Conservation (phyloP, 92 coral and sea anemone species). For the Diadumene lineata region DNA sequence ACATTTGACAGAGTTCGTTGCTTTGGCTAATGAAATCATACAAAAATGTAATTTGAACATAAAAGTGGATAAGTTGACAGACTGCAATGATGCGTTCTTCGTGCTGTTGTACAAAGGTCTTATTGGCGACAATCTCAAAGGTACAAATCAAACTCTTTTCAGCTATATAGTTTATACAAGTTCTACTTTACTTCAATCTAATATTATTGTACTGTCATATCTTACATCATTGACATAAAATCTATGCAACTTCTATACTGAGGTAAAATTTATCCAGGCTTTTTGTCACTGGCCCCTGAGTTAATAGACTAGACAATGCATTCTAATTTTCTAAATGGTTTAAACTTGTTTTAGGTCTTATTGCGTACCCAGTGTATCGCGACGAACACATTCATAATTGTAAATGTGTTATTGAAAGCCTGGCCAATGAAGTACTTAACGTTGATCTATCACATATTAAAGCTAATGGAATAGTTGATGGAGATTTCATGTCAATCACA, state of each 20-base stretch:
- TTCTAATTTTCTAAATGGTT: no score
- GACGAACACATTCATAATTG: constrained; percentile 71
- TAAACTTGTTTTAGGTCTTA: constrained; percentile 49
- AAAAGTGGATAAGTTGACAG: constrained; percentile 57
- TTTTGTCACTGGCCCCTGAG: no score
- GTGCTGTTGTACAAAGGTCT: constrained; percentile 77
- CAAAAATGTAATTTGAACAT: constrained; percentile 79
- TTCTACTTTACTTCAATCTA: no score
- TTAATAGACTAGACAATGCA: no score
- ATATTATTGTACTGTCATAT: no score
- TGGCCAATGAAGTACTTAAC: constrained; percentile 77
- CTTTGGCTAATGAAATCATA: constrained; percentile 87
- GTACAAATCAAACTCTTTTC: constrained; percentile 42
- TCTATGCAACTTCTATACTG: no score
- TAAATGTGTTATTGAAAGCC: constrained; percentile 69
- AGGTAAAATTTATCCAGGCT: no score
- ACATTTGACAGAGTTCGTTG: constrained; percentile 68
- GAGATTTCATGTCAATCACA: constrained; percentile 63
- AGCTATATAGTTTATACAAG: no score
- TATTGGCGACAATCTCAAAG: constrained; percentile 83
- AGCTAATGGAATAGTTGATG: constrained; percentile 73
- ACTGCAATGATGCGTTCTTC: constrained; percentile 83
- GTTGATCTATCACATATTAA: constrained; percentile 91
- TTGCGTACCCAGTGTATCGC: constrained; percentile 62
- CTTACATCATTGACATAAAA: no score